Conservation (phyloP, 2,888 invertebrate genomes). For the Scaptomyza cyrtandrae region DNA sequence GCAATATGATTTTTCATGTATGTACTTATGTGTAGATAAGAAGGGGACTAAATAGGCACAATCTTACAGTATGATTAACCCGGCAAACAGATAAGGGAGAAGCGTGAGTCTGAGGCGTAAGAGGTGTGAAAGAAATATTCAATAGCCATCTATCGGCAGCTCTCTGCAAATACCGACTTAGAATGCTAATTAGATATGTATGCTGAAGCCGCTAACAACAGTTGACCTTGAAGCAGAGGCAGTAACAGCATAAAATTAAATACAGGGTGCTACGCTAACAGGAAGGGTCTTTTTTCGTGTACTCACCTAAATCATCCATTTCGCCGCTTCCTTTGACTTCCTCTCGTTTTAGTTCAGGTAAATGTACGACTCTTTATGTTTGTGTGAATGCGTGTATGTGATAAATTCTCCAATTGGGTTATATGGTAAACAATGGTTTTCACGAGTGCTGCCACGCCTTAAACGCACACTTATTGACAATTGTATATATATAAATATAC, state of each 20-base stretch:
- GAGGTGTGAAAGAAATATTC: constrained; percentile 11
- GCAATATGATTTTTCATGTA: not conserved
- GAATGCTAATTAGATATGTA: constrained; percentile 55
- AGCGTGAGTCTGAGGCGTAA: not conserved
- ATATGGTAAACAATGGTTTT: constrained; percentile 16
- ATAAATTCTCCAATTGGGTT: constrained; percentile 43
- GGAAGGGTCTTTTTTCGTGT: constrained; percentile 22
- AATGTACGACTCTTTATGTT: constrained; percentile 14
- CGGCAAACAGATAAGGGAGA: constrained; percentile 26
- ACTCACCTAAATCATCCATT: constrained; percentile 75
- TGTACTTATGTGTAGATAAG: constrained; percentile 13
- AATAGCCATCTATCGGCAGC: constrained; percentile 41
- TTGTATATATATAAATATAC: constrained; percentile 6
- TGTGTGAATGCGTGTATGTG: constrained; percentile 17
- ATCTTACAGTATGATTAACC: constrained; percentile 43
- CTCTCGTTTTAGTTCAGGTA: constrained; percentile 28
- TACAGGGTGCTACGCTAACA: constrained; percentile 30
- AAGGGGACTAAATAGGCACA: not conserved
- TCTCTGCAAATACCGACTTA: constrained; percentile 1
- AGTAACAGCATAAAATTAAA: constrained; percentile 15
- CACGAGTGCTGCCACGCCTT: constrained; percentile 46
- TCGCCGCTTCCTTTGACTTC: constrained; percentile 26
- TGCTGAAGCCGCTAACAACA: constrained; percentile 38
- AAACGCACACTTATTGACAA: constrained; percentile 17
- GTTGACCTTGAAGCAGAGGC: constrained; percentile 62